Base-by-base conservation (phyloP, 2,888 invertebrate species). In the Fragum whitleyi region DNA sequence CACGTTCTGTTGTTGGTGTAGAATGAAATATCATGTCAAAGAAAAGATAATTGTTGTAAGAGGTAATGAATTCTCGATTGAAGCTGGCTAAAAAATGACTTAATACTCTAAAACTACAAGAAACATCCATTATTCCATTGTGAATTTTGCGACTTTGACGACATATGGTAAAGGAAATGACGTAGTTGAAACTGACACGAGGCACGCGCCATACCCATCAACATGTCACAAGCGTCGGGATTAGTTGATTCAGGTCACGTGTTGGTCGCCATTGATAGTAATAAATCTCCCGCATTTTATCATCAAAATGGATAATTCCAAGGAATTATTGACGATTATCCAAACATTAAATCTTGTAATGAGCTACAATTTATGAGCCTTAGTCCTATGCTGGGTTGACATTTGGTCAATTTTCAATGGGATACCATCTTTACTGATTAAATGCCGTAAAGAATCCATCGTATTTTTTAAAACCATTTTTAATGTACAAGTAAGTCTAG, bases 101-200 rank as follows among this genome's bases (percentile, higher is more conserved):
- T n/a, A n/a, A n/a, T n/a, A n/a, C n/a, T n/a, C n/a, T n/a, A n/a
- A 36, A 36, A 36, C 14, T 3, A 47, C 47, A 47, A 3, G 47
- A 47, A 47, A 47, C 5, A n/a, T 16, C 14, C 5, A 47, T 19
- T 14, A 14, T 47, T 47, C 47, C 14, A 47, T 47, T n/a, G 47
- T n/a, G n/a, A 47, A 9, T 47, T 14, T 47, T 2, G 19, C 21
- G 57, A 57, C 19, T 61, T 32, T 19, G 61, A 42, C 65, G 71
- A 62, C 73, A 74, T 74, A 74, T 74, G 73, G 73, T 62, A 28
- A 28, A 51, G 61, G 62, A 70, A 21, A 36, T 29, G 53, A 55
- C 70, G 36, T 39, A n/a, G 55, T 55, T 32, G 70, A 51, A 70
- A 23, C 26, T 53, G 70, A 23, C 70, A 70, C 21, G 70, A 32